Evolutionary conservation across 1,140 invertebrate genomes (phyloP).

Genomic region (Mesaphorura yosii): DNA sequence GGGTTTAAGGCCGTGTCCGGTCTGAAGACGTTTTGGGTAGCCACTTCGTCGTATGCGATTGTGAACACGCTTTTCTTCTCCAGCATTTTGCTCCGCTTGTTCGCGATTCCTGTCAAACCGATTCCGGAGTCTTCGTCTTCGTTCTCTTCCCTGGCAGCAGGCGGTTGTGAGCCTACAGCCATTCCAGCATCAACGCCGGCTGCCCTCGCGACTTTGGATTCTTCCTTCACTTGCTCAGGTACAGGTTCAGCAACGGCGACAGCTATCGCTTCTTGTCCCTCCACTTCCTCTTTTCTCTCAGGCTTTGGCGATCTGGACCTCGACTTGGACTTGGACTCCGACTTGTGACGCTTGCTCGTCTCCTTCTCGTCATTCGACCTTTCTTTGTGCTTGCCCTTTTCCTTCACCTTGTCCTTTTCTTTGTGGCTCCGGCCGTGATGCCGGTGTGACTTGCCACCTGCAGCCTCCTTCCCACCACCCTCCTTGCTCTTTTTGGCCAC

Average conservation of each 20-base stretch:
- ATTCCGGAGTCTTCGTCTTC: constrained; percentile 30
- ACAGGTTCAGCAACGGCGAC: not conserved
- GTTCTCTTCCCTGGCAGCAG: not conserved
- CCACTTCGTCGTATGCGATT: constrained; percentile 78
- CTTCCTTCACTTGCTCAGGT: not conserved
- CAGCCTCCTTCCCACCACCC: too few relatives aligned
- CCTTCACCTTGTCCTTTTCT: not conserved
- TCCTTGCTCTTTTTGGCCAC: not conserved
- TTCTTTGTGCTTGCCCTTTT: not conserved
- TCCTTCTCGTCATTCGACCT: not conserved
- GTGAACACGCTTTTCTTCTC: constrained; percentile 90
- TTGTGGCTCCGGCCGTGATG: not conserved
- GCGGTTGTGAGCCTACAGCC: not conserved
- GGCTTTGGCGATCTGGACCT: constrained; percentile 15
- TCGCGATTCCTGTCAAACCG: constrained; percentile 30
- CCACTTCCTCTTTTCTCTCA: too few relatives aligned
- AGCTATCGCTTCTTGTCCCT: too few relatives aligned
- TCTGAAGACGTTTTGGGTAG: constrained; percentile 46
- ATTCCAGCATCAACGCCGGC: too few relatives aligned
- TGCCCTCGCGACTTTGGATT: not conserved
- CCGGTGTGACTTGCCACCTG: too few relatives aligned
- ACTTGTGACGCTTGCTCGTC: constrained; percentile 3
- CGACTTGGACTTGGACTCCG: constrained; percentile 10
- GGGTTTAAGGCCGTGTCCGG: constrained; percentile 39
- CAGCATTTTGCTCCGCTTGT: constrained; percentile 51